Percentiles rank a stretch among this genome's conserved stretches.
Conservation (phyloP, 1,140 invertebrate species). For the Catajapyx aquilonaris region DNA sequence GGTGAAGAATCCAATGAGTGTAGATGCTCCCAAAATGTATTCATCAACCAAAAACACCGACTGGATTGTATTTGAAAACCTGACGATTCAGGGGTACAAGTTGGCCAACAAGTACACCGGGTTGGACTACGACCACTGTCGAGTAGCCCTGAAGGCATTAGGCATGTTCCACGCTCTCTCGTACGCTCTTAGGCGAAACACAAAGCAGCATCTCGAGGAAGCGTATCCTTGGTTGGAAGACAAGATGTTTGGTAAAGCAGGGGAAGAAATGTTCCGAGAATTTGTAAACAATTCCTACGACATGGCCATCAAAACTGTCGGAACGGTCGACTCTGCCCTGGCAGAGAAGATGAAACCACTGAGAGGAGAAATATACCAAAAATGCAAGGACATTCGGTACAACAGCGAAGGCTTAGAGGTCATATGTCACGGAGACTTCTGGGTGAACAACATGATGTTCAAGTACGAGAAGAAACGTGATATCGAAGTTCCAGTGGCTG, state of each 20-base stretch:
- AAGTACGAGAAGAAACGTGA: neutral
- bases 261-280: neutral
- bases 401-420: conserved; percentile 6
- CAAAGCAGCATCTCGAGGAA: neutral
- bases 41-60: too few relatives aligned
- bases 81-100: neutral
- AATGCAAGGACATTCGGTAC: neutral
- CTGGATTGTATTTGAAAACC: neutral
- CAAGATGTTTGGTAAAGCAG: neutral
- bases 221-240: neutral
- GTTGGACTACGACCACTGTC: conserved; percentile 6
- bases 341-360: neutral
- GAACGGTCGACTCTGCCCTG: neutral
- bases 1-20: too few relatives aligned
- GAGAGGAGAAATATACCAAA: neutral
- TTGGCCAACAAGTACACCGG: conserved; percentile 1
- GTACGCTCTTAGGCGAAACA: conserved; percentile 4
- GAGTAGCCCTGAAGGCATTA: conserved; percentile 7
- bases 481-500: neutral
- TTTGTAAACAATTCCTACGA: neutral
- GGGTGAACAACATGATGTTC: conserved; percentile 7
- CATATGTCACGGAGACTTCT: conserved; percentile 9
- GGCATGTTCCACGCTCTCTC: conserved; percentile 9
- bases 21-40: too few relatives aligned
- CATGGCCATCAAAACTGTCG: neutral